Evolutionary conservation across 2,888 invertebrate genomes (phyloP).

Genomic region (Tryphoninae sp.): DNA sequence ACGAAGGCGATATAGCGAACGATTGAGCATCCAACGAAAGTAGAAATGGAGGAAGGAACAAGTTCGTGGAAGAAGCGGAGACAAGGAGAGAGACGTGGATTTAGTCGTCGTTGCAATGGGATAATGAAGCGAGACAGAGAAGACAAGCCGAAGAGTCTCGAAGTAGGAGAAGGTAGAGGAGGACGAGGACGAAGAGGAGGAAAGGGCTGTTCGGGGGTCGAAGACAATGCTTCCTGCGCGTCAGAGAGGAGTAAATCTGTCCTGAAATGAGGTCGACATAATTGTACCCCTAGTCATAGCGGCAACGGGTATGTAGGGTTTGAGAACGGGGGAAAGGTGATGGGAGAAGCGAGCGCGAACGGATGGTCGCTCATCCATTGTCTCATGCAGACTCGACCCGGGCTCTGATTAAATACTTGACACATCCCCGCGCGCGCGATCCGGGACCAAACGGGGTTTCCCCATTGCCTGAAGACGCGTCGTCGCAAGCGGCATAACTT

Average conservation of each 20-base stretch:
- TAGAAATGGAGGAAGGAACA: conserved; percentile 28
- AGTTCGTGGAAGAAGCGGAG: conserved; percentile 9
- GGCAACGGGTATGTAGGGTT: conserved; percentile 46
- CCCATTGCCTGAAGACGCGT: conserved; percentile 24
- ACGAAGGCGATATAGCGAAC: conserved; percentile 3
- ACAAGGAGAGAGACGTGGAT: conserved; percentile 40
- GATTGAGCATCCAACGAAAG: background rate
- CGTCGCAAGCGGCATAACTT: conserved; percentile 76
- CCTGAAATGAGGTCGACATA: conserved; percentile 79
- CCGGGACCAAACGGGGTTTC: conserved; percentile 20
- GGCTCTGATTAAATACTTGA: conserved; percentile 81
- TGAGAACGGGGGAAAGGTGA: conserved; percentile 19
- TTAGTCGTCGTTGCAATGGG: conserved; percentile 44
- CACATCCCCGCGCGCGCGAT: conserved; percentile 71
- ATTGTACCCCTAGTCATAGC: conserved; percentile 77
- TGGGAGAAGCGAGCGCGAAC: conserved; percentile 56
- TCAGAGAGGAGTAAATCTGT: conserved; percentile 72
- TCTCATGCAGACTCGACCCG: conserved; percentile 76
- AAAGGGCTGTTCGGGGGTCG: conserved; percentile 36
- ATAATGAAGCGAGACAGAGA: conserved; percentile 23
- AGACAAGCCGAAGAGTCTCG: conserved; percentile 46
- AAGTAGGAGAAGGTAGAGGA: conserved; percentile 17
- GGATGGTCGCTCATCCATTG: conserved; percentile 75
- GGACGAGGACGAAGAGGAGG: conserved; percentile 49
- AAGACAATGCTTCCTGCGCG: conserved; percentile 61